A percentile compares a stretch with the other conserved stretches of the same genome.
These are phyloP conservation scores for Cottus gobio DNA, from an alignment of 2,113 vertebrate species.

Conservation along the genomic window DNA sequence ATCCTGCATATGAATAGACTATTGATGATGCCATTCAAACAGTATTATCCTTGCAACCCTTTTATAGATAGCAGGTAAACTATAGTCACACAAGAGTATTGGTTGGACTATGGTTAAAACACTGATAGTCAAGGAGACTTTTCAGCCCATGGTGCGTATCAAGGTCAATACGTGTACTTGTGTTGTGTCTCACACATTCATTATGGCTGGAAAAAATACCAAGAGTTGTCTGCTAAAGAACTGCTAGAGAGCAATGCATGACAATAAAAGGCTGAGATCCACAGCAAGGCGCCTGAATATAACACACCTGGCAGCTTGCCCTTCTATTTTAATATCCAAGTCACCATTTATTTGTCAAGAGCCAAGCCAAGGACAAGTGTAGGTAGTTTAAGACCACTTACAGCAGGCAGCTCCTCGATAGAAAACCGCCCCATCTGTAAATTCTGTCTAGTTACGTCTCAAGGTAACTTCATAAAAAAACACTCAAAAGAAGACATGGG, in stretches of 20 bases:
- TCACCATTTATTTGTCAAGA: slow-evolving; percentile 57
- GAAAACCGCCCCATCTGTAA: background rate
- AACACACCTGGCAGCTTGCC: slow-evolving; percentile 31
- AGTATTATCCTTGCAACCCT: slow-evolving; percentile 26
- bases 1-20: slow-evolving; percentile 44
- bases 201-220: slow-evolving; percentile 11
- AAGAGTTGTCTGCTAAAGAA: slow-evolving; percentile 27
- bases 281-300: slow-evolving; percentile 15
- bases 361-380: slow-evolving; percentile 48
- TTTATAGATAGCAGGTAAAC: slow-evolving; percentile 23
- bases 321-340: slow-evolving; percentile 35
- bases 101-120: slow-evolving; percentile 11
- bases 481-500: background rate
- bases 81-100: slow-evolving; percentile 25
- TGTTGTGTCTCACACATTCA: slow-evolving; percentile 43
- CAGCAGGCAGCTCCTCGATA: background rate
- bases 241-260: slow-evolving; percentile 14
- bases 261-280: slow-evolving; percentile 38
- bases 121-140: slow-evolving; percentile 32
- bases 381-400: slow-evolving; percentile 31
- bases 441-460: background rate
- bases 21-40: slow-evolving; percentile 37
- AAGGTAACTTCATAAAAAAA: background rate
- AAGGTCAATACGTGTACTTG: slow-evolving; percentile 49
- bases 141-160: slow-evolving; percentile 34